Evolutionary conservation across 2,113 vertebrate genomes (phyloP).

Genomic region (Cyprinodon tularosa): DNA sequence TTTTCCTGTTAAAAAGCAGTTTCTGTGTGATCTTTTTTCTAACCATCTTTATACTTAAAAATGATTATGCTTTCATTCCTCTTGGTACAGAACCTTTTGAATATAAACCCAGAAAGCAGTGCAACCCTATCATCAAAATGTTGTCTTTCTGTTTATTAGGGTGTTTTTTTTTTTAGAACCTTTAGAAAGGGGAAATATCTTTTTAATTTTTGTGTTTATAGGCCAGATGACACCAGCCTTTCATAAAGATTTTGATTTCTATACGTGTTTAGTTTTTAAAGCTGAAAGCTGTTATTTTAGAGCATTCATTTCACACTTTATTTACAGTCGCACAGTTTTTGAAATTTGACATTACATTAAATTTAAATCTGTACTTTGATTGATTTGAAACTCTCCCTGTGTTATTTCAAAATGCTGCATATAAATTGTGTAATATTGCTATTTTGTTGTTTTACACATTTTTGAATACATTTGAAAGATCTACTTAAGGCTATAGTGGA

Average conservation of each 20-base stretch:
- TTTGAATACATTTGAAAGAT: no score
- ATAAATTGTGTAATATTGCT: no score
- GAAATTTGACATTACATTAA: neutral
- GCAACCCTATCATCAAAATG: neutral
- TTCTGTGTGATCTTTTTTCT: slow-evolving; percentile 37
- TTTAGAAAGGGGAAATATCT: no score
- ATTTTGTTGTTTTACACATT: no score
- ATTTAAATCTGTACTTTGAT: neutral
- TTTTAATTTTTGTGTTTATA: neutral
- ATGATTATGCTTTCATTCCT: neutral
- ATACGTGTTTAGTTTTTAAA: no score
- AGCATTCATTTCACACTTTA: neutral
- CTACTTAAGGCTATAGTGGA: no score
- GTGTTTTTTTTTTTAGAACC: neutral
- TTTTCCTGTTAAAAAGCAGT: slow-evolving; percentile 16
- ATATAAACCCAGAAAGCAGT: slow-evolving; percentile 21
- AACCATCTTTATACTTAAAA: slow-evolving; percentile 1
- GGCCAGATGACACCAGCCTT: no score
- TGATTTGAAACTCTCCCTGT: neutral
- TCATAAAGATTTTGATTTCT: no score
- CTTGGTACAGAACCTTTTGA: neutral
- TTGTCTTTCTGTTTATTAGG: slow-evolving; percentile 12
- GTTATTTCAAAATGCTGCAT: no score
- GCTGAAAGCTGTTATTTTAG: neutral
- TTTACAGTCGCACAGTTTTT: neutral